Evolutionary conservation across 2,113 vertebrate species (phyloP).

Genomic region (Cheirogaleus medius): DNA sequence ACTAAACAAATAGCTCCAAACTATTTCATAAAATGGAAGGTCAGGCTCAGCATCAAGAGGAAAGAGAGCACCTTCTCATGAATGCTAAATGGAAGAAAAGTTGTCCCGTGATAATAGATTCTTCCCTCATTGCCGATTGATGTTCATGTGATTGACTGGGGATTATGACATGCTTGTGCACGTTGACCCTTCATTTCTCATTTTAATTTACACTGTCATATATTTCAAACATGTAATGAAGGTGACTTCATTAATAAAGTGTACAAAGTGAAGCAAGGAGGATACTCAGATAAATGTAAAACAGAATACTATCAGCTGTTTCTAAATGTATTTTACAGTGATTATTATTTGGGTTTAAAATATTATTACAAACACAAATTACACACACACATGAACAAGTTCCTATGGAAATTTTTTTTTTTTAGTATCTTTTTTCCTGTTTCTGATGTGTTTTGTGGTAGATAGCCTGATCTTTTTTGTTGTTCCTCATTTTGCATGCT

Average conservation of each 20-base stretch:
- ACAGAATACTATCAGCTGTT: not conserved
- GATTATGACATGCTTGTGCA: not conserved
- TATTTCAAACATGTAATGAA: constrained; percentile 56
- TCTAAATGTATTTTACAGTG: not conserved
- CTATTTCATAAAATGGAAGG: constrained; percentile 20
- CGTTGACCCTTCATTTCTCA: constrained; percentile 45
- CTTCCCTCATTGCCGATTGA: constrained; percentile 25
- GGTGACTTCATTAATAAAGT: constrained; percentile 43
- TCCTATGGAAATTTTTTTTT: not conserved
- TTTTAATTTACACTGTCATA: constrained; percentile 49
- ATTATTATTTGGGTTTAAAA: not conserved
- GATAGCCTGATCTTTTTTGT: not conserved
- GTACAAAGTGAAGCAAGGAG: constrained; percentile 9
- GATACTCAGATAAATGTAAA: not conserved
- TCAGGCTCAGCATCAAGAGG: not conserved
- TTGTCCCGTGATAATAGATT: not conserved
- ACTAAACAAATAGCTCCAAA: constrained; percentile 54
- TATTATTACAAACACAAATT: not conserved
- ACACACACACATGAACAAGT: not conserved
- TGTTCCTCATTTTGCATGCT: not conserved
- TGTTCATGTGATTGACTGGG: not conserved
- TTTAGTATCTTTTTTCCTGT: not conserved
- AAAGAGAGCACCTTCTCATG: not conserved
- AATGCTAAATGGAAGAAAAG: constrained; percentile 30
- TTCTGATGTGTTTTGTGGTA: not conserved